Conservation (phyloP, 2,113 vertebrate genomes). For the Anser cygnoides region DNA sequence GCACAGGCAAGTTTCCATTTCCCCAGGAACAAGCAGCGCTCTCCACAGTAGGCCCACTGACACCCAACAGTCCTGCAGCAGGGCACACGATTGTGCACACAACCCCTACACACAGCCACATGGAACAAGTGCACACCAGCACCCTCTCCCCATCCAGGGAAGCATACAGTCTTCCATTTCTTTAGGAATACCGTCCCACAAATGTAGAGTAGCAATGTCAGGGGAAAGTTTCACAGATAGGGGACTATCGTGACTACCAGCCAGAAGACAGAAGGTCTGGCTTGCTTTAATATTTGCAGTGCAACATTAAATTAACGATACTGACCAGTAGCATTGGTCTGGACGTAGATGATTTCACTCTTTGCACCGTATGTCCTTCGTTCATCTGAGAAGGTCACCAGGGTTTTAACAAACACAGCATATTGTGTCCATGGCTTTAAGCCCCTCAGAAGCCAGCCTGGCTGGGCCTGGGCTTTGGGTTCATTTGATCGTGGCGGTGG, state of each 20-base stretch:
- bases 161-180: fast-evolving
- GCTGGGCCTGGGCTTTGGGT: slow-evolving; percentile 78
- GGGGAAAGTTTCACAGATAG: fast-evolving
- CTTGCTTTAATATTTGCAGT: neutral
- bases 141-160: fast-evolving
- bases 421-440: slow-evolving; percentile 98
- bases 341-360: slow-evolving; percentile 94
- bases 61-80: neutral
- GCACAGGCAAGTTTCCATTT: neutral
- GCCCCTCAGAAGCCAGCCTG: slow-evolving; percentile 84
- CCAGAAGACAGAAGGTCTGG: neutral
- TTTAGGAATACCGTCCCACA: neutral
- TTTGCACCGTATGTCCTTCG: slow-evolving; percentile 92
- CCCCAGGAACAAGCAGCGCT: fast-evolving
- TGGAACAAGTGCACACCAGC: fast-evolving
- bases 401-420: slow-evolving; percentile 94
- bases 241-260: neutral
- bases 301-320: neutral
- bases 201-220: neutral
- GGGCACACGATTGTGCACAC: neutral
- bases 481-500: slow-evolving; percentile 82
- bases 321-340: slow-evolving; percentile 92
- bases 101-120: fast-evolving
- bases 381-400: slow-evolving; percentile 93
- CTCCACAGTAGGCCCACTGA: fast-evolving